Percentiles rank a stretch among this genome's conserved stretches.
Conservation (phyloP, 2,888 invertebrate species). For the Alviniconcha strummeri region DNA sequence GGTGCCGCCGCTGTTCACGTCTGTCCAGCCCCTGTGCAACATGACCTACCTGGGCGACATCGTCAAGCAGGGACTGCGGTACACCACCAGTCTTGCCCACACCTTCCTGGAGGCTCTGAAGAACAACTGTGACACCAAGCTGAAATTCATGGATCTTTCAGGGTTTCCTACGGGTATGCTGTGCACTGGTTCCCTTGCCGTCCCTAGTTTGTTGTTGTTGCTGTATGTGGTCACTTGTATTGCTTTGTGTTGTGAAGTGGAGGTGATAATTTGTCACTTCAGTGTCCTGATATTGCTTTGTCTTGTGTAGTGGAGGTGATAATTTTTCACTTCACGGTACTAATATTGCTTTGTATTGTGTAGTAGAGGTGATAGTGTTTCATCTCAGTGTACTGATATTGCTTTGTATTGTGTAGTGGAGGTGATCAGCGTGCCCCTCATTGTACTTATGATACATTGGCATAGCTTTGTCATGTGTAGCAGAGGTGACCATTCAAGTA, state of each 20-base stretch:
- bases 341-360: too few relatives aligned
- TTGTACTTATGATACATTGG: too few relatives aligned
- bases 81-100: conserved; percentile 68
- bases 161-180: conserved; percentile 67
- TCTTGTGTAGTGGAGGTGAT: background rate
- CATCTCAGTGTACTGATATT: too few relatives aligned
- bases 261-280: background rate
- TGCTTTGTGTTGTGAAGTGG: background rate
- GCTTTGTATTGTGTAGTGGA: too few relatives aligned
- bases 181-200: too few relatives aligned
- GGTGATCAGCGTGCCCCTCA: too few relatives aligned
- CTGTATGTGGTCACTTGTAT: background rate
- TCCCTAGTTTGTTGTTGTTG: too few relatives aligned
- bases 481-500: too few relatives aligned
- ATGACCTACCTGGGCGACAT: conserved; percentile 53
- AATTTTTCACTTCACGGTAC: too few relatives aligned
- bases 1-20: conserved; percentile 62
- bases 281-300: background rate
- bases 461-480: too few relatives aligned
- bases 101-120: conserved; percentile 68
- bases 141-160: conserved; percentile 65
- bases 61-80: conserved; percentile 60
- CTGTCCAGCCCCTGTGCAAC: conserved; percentile 58
- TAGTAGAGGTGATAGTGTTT: too few relatives aligned
- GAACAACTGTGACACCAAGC: conserved; percentile 59